Conservation (phyloP, 2,888 invertebrate species). For the Drosophila kuntzei region DNA sequence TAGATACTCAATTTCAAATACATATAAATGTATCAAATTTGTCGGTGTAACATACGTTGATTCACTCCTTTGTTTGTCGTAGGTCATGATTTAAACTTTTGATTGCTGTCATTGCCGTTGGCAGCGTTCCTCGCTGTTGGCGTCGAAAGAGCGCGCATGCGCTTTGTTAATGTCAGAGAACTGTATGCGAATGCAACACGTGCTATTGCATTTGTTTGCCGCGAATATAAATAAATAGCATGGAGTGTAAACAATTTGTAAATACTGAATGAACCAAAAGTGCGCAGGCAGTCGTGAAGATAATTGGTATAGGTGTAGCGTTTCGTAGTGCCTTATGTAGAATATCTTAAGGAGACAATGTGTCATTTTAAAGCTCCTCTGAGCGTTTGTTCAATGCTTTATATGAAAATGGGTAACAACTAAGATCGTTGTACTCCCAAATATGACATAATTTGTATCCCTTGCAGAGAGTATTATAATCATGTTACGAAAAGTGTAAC, state of each 20-base stretch:
- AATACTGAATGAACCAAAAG: conserved; percentile 57
- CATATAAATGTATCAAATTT: conserved; percentile 25
- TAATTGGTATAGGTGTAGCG: neutral
- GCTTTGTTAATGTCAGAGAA: conserved; percentile 54
- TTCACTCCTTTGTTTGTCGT: conserved; percentile 62
- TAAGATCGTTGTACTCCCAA: neutral
- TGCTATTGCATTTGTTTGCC: conserved; percentile 47
- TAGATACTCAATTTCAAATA: conserved; percentile 1
- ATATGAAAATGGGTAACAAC: neutral
- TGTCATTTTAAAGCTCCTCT: too few relatives aligned
- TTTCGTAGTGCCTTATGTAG: neutral
- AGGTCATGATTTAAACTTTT: conserved; percentile 69
- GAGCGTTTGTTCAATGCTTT: too few relatives aligned
- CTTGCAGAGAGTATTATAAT: too few relatives aligned
- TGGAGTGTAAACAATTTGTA: conserved; percentile 36
- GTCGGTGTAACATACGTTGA: conserved; percentile 55
- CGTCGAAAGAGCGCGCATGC: conserved; percentile 68
- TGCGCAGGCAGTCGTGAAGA: neutral
- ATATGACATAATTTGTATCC: neutral
- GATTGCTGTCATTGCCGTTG: conserved; percentile 8
- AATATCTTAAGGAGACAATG: neutral
- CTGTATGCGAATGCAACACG: conserved; percentile 62
- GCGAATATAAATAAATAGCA: conserved; percentile 62
- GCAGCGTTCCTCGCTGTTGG: conserved; percentile 15
- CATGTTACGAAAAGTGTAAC: too few relatives aligned